These are phyloP conservation scores for Vidua chalybeata DNA, from an alignment of 2,113 vertebrate species.

Conservation along the genomic window DNA sequence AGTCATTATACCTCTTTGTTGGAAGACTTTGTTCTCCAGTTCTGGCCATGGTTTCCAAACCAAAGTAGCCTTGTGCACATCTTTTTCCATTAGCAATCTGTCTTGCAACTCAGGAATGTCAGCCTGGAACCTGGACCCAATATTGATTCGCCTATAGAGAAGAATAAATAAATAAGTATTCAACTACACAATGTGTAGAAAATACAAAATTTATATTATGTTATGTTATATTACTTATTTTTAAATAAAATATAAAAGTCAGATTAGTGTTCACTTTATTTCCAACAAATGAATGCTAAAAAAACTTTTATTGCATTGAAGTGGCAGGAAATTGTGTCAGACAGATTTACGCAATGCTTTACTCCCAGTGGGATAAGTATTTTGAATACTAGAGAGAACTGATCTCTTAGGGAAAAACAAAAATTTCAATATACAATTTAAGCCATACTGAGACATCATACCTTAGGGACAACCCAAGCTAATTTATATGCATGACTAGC, in stretches of 20 bases:
- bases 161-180: slow-evolving; percentile 1
- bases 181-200: not conserved
- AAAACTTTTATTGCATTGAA: not conserved
- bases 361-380: not conserved
- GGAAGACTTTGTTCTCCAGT: slow-evolving; percentile 78
- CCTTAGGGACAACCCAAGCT: not conserved
- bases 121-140: slow-evolving; percentile 86
- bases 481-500: not conserved
- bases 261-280: not conserved
- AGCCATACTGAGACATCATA: not conserved
- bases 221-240: too few species aligned
- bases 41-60: slow-evolving; percentile 85
- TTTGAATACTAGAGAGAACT: not conserved
- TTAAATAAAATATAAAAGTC: not conserved
- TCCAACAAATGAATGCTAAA: not conserved
- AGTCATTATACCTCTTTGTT: slow-evolving; percentile 79
- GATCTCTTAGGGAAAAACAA: not conserved
- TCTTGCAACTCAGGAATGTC: slow-evolving; percentile 82
- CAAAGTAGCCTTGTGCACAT: slow-evolving; percentile 81
- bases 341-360: not conserved
- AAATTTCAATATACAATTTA: not conserved
- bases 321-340: slow-evolving; percentile 34
- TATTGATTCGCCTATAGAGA: slow-evolving; percentile 83
- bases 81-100: slow-evolving; percentile 66
- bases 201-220: not conserved